A percentile compares a stretch with the other conserved stretches of the same genome.
Conservation (phyloP, 2,113 vertebrate species). For the Hyperopisus bebe region DNA sequence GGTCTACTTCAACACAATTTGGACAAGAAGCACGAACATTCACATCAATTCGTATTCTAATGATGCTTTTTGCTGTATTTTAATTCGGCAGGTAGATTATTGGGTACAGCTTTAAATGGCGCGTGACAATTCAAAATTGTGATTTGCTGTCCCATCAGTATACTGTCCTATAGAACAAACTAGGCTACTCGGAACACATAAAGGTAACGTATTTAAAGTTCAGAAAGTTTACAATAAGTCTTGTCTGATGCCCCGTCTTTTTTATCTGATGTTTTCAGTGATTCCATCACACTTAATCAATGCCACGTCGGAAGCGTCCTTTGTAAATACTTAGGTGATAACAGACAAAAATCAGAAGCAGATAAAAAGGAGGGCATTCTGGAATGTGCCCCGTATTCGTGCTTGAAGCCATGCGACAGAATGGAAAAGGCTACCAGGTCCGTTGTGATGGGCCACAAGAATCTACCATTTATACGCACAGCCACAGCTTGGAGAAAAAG, state of each 20-base stretch:
- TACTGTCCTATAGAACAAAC: neutral
- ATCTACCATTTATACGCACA: neutral
- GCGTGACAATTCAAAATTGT: neutral
- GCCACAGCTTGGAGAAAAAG: neutral
- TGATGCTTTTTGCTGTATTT: neutral
- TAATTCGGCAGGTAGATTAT: neutral
- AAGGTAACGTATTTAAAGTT: slow-evolving; percentile 10
- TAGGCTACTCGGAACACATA: neutral
- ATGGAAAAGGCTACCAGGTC: neutral
- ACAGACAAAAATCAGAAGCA: slow-evolving; percentile 63
- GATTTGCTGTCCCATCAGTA: neutral
- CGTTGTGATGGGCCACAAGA: neutral
- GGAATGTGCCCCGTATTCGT: slow-evolving; percentile 39
- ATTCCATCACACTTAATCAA: slow-evolving; percentile 55
- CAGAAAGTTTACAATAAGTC: slow-evolving; percentile 20
- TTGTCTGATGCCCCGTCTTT: slow-evolving; percentile 19
- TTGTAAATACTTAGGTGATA: slow-evolving; percentile 64
- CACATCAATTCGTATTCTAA: neutral
- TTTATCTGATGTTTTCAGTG: slow-evolving; percentile 52
- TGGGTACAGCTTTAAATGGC: neutral
- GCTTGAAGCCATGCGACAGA: neutral
- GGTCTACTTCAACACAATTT: slow-evolving; percentile 5
- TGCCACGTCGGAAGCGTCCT: slow-evolving; percentile 62
- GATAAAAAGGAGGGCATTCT: slow-evolving; percentile 48
- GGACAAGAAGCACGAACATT: neutral